Evolutionary conservation across 2,113 vertebrate species (phyloP).

Genomic region (Crotalus tigris): DNA sequence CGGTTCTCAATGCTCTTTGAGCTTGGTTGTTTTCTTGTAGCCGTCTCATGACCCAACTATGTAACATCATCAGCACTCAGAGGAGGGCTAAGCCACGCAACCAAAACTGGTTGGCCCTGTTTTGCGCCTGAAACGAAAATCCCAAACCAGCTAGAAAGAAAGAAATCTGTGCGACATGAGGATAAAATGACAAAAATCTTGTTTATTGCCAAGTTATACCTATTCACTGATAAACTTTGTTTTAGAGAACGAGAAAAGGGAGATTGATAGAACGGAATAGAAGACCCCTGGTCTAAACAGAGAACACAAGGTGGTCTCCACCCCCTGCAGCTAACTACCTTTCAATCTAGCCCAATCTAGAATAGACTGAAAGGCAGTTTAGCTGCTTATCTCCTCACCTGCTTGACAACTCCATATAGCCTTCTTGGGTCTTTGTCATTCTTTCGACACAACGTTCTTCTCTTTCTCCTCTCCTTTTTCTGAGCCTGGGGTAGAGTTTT

Average conservation of each 20-base stretch:
- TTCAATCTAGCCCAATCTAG: constrained; percentile 56
- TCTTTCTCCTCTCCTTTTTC: neutral
- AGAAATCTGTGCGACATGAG: too few relatives aligned
- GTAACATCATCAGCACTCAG: too few relatives aligned
- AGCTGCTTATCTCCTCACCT: constrained; percentile 18
- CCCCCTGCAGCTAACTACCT: constrained; percentile 57
- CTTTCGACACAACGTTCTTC: neutral
- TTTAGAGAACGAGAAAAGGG: neutral
- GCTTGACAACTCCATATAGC: constrained; percentile 36
- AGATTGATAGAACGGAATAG: constrained; percentile 33
- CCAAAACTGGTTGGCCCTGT: too few relatives aligned
- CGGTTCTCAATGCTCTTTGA: too few relatives aligned
- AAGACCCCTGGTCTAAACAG: constrained; percentile 43
- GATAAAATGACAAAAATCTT: neutral
- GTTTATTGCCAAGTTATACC: neutral
- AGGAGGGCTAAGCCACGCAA: neutral
- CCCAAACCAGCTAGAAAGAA: neutral
- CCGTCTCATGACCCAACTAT: neutral
- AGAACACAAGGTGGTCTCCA: constrained; percentile 59
- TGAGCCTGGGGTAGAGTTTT: neutral
- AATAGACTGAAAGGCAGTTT: too few relatives aligned
- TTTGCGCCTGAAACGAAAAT: neutral
- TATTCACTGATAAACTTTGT: neutral
- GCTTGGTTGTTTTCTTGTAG: too few relatives aligned
- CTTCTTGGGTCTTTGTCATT: constrained; percentile 25